phyloP scores from a whole-genome alignment of 2,797 vertebrate genomes.

The Bufotes viridis region DNA sequence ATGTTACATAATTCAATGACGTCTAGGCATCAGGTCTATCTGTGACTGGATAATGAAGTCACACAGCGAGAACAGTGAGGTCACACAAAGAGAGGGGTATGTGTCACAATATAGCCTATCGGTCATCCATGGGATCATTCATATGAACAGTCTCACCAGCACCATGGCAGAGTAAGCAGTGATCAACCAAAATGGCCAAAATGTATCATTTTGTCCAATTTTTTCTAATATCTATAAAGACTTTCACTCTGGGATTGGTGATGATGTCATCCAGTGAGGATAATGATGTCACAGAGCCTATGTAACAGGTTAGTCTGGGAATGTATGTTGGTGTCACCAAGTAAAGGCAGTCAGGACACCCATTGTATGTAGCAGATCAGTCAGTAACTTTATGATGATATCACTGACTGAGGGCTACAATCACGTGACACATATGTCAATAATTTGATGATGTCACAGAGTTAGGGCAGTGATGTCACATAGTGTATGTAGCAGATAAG shows the following conservation, averaged over 20 bases:
- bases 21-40: no score
- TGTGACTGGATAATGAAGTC: neutral
- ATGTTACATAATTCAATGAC: no score
- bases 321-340: neutral
- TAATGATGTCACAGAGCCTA: neutral
- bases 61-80: neutral
- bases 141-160: no score
- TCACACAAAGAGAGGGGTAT: no score
- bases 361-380: slow-evolving; percentile 1
- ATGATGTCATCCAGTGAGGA: neutral
- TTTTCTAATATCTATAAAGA: no score
- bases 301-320: neutral
- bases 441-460: neutral
- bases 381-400: neutral
- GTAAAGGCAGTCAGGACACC: neutral
- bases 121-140: no score
- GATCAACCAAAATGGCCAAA: no score
- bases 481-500: neutral
- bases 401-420: neutral
- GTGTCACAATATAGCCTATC: no score
- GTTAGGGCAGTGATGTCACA: no score
- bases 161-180: no score
- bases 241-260: neutral
- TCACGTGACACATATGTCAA: neutral
- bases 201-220: no score